These are phyloP conservation scores for Argyresthia goedartella DNA, from an alignment of 2,888 invertebrate species.

Conservation along the genomic window DNA sequence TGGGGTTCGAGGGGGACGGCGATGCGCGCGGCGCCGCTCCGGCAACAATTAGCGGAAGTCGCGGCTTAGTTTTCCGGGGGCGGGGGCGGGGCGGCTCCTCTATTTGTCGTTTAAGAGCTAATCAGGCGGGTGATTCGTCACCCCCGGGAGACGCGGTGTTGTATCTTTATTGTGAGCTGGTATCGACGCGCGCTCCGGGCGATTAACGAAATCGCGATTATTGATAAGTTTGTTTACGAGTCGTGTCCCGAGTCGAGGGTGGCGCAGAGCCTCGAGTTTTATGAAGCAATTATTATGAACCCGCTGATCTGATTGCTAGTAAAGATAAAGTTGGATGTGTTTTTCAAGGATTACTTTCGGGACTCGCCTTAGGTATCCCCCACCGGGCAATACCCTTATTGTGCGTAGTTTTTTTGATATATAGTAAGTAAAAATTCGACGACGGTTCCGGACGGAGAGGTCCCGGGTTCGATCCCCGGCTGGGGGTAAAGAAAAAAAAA, in stretches of 20 bases:
- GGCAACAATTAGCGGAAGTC: constrained; percentile 68
- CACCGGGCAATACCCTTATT: neutral
- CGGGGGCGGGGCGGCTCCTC: constrained; percentile 60
- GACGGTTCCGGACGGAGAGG: too few relatives aligned
- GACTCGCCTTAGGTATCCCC: neutral
- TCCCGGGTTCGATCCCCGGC: too few relatives aligned
- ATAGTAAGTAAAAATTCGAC: too few relatives aligned
- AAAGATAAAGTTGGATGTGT: constrained; percentile 3
- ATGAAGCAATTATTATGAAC: constrained; percentile 14
- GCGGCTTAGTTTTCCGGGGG: constrained; percentile 65
- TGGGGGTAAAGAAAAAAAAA: too few relatives aligned
- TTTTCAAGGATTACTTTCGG: neutral
- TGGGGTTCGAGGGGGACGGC: constrained; percentile 53
- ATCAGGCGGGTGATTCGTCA: constrained; percentile 69
- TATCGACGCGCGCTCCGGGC: constrained; percentile 35
- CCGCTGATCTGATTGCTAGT: constrained; percentile 5
- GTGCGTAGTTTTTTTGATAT: too few relatives aligned
- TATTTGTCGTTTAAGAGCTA: constrained; percentile 72
- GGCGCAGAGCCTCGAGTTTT: constrained; percentile 3
- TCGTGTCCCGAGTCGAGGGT: constrained; percentile 12
- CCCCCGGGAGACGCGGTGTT: constrained; percentile 63
- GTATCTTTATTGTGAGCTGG: constrained; percentile 64
- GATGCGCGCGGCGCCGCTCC: constrained; percentile 50
- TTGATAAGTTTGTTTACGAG: constrained; percentile 56
- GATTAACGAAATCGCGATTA: constrained; percentile 61